A percentile compares a stretch with the other conserved stretches of the same genome.
Evolutionary conservation across 2,797 vertebrate genomes (phyloP).

Genomic region (Chiloscyllium punctatum): DNA sequence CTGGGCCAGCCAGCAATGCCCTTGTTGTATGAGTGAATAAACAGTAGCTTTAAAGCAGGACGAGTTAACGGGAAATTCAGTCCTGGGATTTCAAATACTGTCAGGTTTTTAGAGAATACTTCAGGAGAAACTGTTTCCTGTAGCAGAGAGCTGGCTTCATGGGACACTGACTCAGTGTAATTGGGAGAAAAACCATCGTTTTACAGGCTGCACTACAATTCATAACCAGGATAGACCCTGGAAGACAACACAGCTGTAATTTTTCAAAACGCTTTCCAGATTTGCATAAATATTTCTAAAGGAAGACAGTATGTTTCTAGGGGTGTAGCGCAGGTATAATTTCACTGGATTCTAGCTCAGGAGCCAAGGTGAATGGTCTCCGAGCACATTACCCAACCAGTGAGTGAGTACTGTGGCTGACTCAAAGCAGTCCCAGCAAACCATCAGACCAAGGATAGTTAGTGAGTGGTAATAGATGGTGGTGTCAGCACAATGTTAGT

Average conservation of each 20-base stretch:
- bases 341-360: too few species aligned
- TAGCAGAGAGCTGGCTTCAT: background rate
- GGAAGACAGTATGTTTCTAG: background rate
- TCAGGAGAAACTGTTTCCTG: background rate
- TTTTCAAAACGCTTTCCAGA: background rate
- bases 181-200: background rate
- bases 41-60: background rate
- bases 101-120: background rate
- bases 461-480: too few species aligned
- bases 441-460: too few species aligned
- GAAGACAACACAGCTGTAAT: background rate
- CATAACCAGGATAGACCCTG: background rate
- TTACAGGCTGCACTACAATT: background rate
- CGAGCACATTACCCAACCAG: too few species aligned
- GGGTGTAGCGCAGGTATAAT: background rate
- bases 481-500: too few species aligned
- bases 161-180: background rate
- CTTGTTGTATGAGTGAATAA: too few species aligned
- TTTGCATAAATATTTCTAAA: background rate
- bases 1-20: too few species aligned
- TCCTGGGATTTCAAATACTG: background rate
- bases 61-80: background rate
- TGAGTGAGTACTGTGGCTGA: too few species aligned
- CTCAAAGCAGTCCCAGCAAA: too few species aligned
- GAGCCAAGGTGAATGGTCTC: too few species aligned